Base-by-base conservation (phyloP, 1,140 invertebrate species). In the Drosophila kohkoa region DNA sequence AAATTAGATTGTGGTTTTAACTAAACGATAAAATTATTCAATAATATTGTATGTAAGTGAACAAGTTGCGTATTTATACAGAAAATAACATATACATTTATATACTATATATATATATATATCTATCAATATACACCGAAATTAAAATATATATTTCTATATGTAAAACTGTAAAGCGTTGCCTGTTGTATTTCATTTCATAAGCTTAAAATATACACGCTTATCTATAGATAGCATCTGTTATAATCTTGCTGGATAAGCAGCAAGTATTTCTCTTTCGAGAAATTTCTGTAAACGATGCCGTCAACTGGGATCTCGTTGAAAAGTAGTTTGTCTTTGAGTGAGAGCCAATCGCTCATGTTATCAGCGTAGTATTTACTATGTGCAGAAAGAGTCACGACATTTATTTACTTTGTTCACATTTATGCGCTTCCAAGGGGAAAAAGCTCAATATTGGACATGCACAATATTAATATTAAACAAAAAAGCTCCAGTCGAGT, bases 21-120 rank as follows among this genome's bases (percentile, higher is more conserved):
- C 57, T 60, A 75, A 88, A 81, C 57, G 55, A 65, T 81, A 74
- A 77, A 83, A 48, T 54, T 82, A 79, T 79, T 77, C 73, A 60
- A 66, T 73, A 83, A 72, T 77, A n/a, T 79, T 82, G 65, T 74
- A 79, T 77, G 49, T 85, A 85, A 85, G 80, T 74, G 28, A 88
- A 88, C 11, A 72, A 86, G 83, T 88, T 88, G 80, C 77, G 73
- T 87, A 87, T 87, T 87, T 87, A 88, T 87, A 87, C 80, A 88
- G 52, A 88, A 82, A 71, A 74, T 87, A 83, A 69, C 64, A 81
- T 82, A 76, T 81, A 85, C 70, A 83, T 35, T n/a, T 54, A 15
- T 54, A 54, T 35, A 54, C 13, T 48, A 54, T 15, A 54, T 35
- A 55, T 76, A 58, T 63, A 67, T 78, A 81, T 70, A 82, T 63